Evolutionary conservation across 2,888 invertebrate species (phyloP).

Genomic region (Chrysolina haemoptera): DNA sequence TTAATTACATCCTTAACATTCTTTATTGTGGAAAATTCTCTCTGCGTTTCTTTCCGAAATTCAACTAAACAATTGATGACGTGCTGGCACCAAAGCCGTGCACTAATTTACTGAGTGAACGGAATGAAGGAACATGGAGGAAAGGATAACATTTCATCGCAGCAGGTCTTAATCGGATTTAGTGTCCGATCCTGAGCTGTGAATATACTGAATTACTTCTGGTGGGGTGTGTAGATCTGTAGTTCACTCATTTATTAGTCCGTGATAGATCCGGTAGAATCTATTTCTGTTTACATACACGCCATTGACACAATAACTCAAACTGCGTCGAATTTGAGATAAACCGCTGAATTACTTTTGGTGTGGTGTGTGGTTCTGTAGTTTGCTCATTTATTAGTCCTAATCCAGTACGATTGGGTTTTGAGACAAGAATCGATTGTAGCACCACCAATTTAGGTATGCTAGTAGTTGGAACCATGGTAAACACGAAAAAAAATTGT

Average conservation of each 20-base stretch:
- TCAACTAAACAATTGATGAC: constrained; percentile 39
- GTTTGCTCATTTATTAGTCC: no score
- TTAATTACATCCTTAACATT: neutral
- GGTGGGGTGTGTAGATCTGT: neutral
- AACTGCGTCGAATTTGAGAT: no score
- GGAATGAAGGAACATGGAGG: constrained; percentile 32
- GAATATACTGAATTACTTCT: constrained; percentile 3
- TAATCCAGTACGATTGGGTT: no score
- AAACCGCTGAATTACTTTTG: no score
- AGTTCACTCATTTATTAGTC: neutral
- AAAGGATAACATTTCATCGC: constrained; percentile 45
- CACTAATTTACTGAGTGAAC: constrained; percentile 40
- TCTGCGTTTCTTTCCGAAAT: constrained; percentile 17
- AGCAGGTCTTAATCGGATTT: constrained; percentile 47
- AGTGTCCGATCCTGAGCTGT: constrained; percentile 31
- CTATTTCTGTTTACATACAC: no score
- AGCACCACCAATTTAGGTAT: no score
- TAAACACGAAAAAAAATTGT: no score
- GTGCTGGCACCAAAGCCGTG: constrained; percentile 33
- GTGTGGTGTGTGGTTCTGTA: no score
- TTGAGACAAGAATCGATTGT: no score
- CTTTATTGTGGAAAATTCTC: neutral
- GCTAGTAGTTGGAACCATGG: no score
- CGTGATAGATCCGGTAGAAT: neutral
- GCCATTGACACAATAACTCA: no score